Conservation (phyloP, 2,113 vertebrate genomes). For the Datnioides undecimradiatus region DNA sequence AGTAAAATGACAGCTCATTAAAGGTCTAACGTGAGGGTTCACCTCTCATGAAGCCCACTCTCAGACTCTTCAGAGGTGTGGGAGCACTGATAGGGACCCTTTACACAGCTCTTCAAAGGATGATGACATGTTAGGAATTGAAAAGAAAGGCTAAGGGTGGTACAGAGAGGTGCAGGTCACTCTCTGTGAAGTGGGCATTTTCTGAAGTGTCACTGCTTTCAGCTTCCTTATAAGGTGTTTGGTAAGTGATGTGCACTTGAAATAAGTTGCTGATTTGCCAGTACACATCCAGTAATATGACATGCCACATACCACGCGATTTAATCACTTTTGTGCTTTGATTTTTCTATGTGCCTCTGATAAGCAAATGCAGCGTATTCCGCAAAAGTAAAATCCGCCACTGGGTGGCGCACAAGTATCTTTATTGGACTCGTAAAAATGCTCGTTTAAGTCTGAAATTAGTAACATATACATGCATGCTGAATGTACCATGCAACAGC, state of each 20-base stretch:
- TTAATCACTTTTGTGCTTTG: neutral
- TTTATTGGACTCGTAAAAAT: constrained; percentile 51
- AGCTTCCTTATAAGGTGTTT: constrained; percentile 3
- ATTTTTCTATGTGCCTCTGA: neutral
- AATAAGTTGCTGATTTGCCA: neutral
- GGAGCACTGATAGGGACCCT: constrained; percentile 48
- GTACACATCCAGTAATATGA: neutral
- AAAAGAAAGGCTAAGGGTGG: constrained; percentile 60
- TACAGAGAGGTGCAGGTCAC: constrained; percentile 29
- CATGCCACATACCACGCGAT: neutral
- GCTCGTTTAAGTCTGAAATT: constrained; percentile 60
- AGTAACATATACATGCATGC: constrained; percentile 63
- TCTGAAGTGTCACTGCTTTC: constrained; percentile 41
- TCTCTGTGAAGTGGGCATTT: constrained; percentile 50
- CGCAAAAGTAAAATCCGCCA: constrained; percentile 61
- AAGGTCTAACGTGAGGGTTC: constrained; percentile 68
- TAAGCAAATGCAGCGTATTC: neutral
- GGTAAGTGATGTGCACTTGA: constrained; percentile 1
- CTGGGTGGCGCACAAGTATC: constrained; percentile 83
- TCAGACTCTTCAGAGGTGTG: constrained; percentile 56
- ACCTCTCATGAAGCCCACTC: constrained; percentile 62
- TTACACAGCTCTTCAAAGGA: constrained; percentile 62
- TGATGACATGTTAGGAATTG: constrained; percentile 62
- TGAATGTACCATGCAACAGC: constrained; percentile 56
- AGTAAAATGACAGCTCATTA: constrained; percentile 79